Evolutionary conservation across 2,797 vertebrate species (phyloP).

Genomic region (Selene dorsalis): DNA sequence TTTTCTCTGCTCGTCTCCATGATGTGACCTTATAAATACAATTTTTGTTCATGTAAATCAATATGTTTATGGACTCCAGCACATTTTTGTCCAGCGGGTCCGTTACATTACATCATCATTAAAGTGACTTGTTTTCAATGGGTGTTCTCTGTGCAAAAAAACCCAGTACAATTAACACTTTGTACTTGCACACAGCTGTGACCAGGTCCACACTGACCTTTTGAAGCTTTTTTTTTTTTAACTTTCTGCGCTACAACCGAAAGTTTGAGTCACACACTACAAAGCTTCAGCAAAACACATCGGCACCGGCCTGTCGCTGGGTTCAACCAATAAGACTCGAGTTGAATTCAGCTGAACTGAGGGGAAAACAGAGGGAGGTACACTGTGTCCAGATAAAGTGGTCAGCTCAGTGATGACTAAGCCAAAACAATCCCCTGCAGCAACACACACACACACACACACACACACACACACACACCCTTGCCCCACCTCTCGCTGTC

Average conservation of each 20-base stretch:
- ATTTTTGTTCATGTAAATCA: too few relatives aligned
- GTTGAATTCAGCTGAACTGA: constrained; percentile 15
- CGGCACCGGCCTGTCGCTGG: constrained; percentile 16
- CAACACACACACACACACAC: neutral
- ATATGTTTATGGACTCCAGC: too few relatives aligned
- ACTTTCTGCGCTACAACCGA: too few relatives aligned
- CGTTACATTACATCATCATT: neutral
- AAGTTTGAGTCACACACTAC: constrained; percentile 31
- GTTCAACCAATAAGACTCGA: constrained; percentile 8
- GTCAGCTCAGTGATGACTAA: constrained; percentile 51
- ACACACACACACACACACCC: constrained; percentile 28
- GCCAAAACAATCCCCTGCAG: constrained; percentile 45
- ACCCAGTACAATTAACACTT: neutral
- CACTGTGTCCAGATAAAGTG: constrained; percentile 53
- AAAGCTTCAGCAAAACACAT: constrained; percentile 28
- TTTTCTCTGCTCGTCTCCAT: too few relatives aligned
- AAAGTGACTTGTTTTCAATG: neutral
- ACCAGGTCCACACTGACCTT: neutral
- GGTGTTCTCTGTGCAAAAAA: neutral
- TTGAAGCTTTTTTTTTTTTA: neutral
- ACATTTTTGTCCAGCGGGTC: too few relatives aligned
- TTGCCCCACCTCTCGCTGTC: constrained; percentile 18
- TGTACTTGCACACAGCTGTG: neutral
- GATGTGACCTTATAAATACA: too few relatives aligned
- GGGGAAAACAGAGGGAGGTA: constrained; percentile 26